phyloP scores from a whole-genome alignment of 1,140 invertebrate species.

The Lysiphlebus fabarum region DNA sequence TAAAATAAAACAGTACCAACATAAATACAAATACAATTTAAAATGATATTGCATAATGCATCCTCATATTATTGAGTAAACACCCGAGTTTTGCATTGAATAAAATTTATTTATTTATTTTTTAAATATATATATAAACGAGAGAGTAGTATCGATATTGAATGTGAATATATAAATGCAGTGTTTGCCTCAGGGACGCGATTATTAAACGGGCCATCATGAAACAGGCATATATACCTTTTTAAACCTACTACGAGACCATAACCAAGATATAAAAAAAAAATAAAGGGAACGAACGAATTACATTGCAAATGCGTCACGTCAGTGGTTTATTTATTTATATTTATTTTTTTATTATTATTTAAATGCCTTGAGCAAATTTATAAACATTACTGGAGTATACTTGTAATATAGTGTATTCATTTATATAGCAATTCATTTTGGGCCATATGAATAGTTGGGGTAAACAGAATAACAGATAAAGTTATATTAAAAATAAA shows the following conservation, averaged over 20 bases:
- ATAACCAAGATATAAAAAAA: too few relatives aligned
- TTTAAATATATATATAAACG: not conserved
- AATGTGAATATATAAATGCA: slow-evolving; percentile 21
- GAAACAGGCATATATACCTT: not conserved
- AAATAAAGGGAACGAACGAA: slow-evolving; percentile 9
- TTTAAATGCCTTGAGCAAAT: slow-evolving; percentile 1
- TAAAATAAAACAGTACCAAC: not conserved
- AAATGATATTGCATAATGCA: too few relatives aligned
- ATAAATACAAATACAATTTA: too few relatives aligned
- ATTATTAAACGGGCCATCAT: slow-evolving; percentile 19
- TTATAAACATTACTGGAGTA: not conserved
- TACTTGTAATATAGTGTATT: too few relatives aligned
- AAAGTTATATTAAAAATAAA: slow-evolving; percentile 51
- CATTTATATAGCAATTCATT: not conserved
- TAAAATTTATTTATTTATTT: slow-evolving; percentile 5
- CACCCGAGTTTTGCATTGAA: not conserved
- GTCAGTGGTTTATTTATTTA: not conserved
- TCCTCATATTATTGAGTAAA: not conserved
- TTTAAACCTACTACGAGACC: too few relatives aligned
- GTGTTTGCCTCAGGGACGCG: slow-evolving; percentile 19
- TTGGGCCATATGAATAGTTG: slow-evolving; percentile 4
- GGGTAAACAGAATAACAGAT: slow-evolving; percentile 51
- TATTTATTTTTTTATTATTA: too few relatives aligned
- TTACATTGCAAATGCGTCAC: slow-evolving; percentile 18
- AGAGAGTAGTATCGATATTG: slow-evolving; percentile 22